Base-by-base conservation (phyloP, 1,140 invertebrate species). In the Drosophila simulans region DNA sequence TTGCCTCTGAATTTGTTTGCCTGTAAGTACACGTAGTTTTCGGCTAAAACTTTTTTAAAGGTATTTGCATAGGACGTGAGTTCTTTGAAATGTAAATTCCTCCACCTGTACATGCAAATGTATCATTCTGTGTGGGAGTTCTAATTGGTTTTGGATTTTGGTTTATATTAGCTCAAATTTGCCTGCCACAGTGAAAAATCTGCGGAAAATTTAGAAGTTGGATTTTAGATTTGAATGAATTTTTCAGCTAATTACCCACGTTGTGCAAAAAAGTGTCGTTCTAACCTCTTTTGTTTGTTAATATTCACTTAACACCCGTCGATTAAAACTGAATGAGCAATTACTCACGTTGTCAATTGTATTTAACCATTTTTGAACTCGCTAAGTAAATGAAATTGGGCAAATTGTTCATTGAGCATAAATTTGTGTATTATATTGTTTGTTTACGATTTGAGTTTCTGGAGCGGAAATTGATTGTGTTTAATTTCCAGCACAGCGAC, bases 391-490 rank as follows among this genome's bases (percentile, higher is more conserved):
- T 85, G 42, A 72, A 62, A 53, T 77, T 84, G 48, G 45, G 58
- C 42, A 76, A 84, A 75, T 52, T 49, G 60, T 48, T 73, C 69
- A 51, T 13, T 52, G 37, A 62, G 45, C 81, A 62, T 63, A 66
- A 64, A 66, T 40, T 45, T 69, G 64, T 52, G 66, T 4, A 85
- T 78, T 73, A 63, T 52, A 68, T 70, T 60, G 59, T 60, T 74
- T 79, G 79, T 68, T 88, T 73, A 74, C 78, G 58, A 72, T 74
- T 74, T 72, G 42, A 65, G 52, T 80, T 77, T 82, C 73, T 77
- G 66, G 79, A 80, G 86, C 86, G 86, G 86, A 90, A 90, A 90
- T 90, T 90, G 86, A 90, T 90, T 90, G 81, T 90, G 77, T 89
- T 69, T 89, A 89, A 89, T 89, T 89, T 89, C 84, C 84, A 89